Evolutionary conservation across 2,113 vertebrate species (phyloP).

Genomic region (Saccopteryx leptura): DNA sequence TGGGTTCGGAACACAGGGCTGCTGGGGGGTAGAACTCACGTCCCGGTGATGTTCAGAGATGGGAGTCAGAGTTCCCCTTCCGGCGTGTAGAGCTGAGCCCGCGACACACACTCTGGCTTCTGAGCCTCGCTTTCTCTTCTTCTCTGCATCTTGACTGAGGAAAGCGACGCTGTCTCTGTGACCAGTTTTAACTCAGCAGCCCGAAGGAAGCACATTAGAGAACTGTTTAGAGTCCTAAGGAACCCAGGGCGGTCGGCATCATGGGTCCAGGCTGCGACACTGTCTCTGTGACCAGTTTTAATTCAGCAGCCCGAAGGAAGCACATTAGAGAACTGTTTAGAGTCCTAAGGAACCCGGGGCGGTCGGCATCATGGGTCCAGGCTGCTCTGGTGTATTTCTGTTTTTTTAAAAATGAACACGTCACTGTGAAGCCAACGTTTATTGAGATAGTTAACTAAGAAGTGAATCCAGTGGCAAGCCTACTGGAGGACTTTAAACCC

Average conservation of each 20-base stretch:
- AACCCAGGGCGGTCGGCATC: not conserved
- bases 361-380: not conserved
- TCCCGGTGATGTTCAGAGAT: not conserved
- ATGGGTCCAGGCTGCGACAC: not conserved
- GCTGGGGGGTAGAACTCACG: not conserved
- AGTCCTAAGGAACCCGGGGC: not conserved
- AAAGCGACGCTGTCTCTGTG: not conserved
- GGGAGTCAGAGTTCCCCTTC: not conserved
- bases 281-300: too few species aligned
- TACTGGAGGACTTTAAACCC: not conserved
- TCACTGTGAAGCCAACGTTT: conserved; percentile 4
- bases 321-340: not conserved
- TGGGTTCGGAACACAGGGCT: not conserved
- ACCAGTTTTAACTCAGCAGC: not conserved
- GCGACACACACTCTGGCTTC: not conserved
- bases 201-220: not conserved
- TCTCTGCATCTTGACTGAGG: not conserved
- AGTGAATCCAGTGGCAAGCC: not conserved
- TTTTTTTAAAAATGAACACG: conserved; percentile 51
- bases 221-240: not conserved
- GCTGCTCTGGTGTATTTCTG: not conserved
- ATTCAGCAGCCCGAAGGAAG: too few species aligned
- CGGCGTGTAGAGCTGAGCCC: not conserved
- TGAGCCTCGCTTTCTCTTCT: not conserved
- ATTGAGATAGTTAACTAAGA: not conserved